phyloP scores from a whole-genome alignment of 2,797 vertebrate species.

The Esox lucius region DNA sequence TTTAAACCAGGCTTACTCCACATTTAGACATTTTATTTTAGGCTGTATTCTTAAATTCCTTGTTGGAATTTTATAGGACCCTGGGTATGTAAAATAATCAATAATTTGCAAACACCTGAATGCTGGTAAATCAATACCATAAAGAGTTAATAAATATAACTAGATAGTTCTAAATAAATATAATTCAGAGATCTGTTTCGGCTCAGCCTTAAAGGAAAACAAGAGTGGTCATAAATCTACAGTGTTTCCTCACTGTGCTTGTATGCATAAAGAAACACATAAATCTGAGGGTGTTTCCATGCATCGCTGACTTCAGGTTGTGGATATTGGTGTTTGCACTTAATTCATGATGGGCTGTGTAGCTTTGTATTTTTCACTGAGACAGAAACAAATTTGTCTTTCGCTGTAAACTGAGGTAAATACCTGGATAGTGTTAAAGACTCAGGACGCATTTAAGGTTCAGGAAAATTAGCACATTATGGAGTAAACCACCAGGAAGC shows the following conservation, averaged over 20 bases:
- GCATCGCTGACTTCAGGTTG: no score
- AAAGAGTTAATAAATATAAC: conserved; percentile 65
- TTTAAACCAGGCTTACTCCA: no score
- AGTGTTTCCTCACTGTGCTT: conserved; percentile 60
- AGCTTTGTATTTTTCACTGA: conserved; percentile 51
- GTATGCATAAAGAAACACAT: no score
- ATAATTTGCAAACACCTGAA: conserved; percentile 73
- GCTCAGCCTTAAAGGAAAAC: conserved; percentile 64
- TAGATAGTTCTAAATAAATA: conserved; percentile 13
- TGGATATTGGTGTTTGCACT: conserved; percentile 45
- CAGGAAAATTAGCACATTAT: conserved; percentile 57
- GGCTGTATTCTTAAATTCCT: no score
- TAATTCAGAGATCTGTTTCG: conserved; percentile 65
- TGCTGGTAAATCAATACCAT: conserved; percentile 74
- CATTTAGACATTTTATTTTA: no score
- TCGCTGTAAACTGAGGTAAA: neutral
- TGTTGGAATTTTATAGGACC: conserved; percentile 26
- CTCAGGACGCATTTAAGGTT: conserved; percentile 53
- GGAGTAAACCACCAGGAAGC: no score
- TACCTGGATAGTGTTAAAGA: conserved; percentile 29
- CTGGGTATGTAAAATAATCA: conserved; percentile 35
- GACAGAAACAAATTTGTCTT: conserved; percentile 60
- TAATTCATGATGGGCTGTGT: conserved; percentile 61
- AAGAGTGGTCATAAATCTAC: conserved; percentile 70
- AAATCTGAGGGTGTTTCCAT: no score